Percentiles rank a stretch among this genome's conserved stretches.
These are phyloP conservation scores for Branchellion lobata DNA, from an alignment of 2,888 invertebrate species.

Conservation along the genomic window DNA sequence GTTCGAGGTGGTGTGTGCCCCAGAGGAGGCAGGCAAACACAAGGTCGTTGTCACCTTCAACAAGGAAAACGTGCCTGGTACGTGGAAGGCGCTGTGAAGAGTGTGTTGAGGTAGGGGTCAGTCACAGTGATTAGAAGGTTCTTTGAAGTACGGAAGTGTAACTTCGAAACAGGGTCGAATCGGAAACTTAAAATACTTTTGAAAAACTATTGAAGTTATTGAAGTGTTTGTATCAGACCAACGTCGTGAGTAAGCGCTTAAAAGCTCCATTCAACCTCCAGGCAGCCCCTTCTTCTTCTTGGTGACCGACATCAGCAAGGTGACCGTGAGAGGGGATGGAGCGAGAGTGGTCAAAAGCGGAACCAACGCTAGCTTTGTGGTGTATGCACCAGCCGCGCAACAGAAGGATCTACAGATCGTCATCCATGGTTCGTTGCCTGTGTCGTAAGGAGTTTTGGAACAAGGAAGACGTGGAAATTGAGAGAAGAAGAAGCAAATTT, in stretches of 20 bases:
- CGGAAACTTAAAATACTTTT: too few species aligned
- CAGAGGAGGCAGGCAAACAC: slow-evolving; percentile 89
- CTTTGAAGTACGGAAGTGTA: not conserved
- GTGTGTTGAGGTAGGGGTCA: not conserved
- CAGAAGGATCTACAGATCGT: slow-evolving; percentile 59
- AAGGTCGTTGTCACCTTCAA: slow-evolving; percentile 81
- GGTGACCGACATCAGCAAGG: slow-evolving; percentile 64
- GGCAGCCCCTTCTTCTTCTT: slow-evolving; percentile 58
- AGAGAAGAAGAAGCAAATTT: too few species aligned
- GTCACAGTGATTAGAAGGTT: not conserved
- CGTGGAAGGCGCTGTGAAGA: slow-evolving; percentile 25
- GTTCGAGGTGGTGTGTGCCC: slow-evolving; percentile 91
- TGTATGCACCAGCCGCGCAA: slow-evolving; percentile 74
- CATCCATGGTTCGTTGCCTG: slow-evolving; percentile 66
- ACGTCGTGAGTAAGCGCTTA: too few species aligned
- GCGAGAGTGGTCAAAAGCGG: slow-evolving; percentile 82
- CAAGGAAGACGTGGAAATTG: too few species aligned
- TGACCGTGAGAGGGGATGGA: slow-evolving; percentile 83
- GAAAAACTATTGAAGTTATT: too few species aligned
- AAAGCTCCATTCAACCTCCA: too few species aligned
- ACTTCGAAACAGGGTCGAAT: not conserved
- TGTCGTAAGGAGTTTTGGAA: too few species aligned
- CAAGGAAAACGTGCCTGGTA: slow-evolving; percentile 65
- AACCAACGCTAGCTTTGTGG: slow-evolving; percentile 78
- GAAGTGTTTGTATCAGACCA: too few species aligned